Evolutionary conservation across 2,113 vertebrate genomes (phyloP).

Genomic region (Porphyrio hochstetteri): DNA sequence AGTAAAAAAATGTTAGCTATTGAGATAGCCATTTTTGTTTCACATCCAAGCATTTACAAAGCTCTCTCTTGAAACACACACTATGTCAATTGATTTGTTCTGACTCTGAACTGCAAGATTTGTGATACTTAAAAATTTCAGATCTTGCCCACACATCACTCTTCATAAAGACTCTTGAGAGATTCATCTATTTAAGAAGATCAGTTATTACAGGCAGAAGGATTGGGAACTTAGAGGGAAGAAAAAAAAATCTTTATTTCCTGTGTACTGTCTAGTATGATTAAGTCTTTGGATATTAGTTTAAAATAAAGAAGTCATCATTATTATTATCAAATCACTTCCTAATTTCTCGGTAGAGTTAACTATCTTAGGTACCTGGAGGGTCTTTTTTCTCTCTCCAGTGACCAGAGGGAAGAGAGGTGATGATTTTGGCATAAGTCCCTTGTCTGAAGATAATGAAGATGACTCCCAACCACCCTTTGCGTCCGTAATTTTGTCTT

Average conservation of each 20-base stretch:
- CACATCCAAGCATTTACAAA: neutral
- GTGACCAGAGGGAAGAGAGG: neutral
- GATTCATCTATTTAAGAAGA: neutral
- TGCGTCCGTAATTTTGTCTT: fast-evolving
- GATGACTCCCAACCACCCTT: neutral
- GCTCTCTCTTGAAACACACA: neutral
- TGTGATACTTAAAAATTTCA: neutral
- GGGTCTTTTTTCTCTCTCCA: neutral
- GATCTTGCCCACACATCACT: neutral
- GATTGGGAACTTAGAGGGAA: neutral
- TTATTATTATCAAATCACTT: neutral
- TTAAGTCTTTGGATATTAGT: neutral
- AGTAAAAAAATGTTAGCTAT: neutral
- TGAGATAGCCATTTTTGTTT: neutral
- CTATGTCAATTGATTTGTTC: neutral
- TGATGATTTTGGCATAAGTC: neutral
- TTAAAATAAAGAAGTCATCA: neutral
- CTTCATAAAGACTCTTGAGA: neutral
- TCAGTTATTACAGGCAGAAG: neutral
- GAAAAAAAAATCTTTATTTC: neutral
- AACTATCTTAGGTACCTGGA: neutral
- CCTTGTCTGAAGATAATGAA: neutral
- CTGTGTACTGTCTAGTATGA: neutral
- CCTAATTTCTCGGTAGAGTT: neutral
- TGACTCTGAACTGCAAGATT: neutral